Evolutionary conservation across 2,888 invertebrate species (phyloP).

Genomic region (Harpalus rubripes): DNA sequence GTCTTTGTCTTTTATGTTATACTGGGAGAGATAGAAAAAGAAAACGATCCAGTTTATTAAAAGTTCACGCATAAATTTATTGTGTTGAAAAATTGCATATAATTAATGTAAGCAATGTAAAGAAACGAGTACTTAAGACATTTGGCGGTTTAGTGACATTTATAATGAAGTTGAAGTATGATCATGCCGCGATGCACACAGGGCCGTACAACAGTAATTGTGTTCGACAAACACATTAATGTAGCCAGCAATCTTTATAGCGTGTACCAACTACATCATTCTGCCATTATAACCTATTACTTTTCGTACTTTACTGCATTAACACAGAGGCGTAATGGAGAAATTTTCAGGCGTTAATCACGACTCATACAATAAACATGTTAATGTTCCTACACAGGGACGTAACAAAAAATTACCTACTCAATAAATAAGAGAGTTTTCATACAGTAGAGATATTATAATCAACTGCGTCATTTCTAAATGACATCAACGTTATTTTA

Average conservation of each 20-base stretch:
- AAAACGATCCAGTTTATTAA: too few relatives aligned
- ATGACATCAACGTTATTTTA: too few relatives aligned
- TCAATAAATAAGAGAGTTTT: neutral
- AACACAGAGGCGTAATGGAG: conserved; percentile 14
- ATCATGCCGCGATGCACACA: conserved; percentile 28
- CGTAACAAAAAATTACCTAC: neutral
- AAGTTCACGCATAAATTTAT: too few relatives aligned
- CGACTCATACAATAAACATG: neutral
- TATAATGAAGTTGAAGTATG: conserved; percentile 42
- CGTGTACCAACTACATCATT: conserved; percentile 38
- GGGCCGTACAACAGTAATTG: conserved; percentile 37
- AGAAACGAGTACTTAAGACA: conserved; percentile 25
- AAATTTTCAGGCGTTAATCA: neutral
- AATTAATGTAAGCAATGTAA: neutral
- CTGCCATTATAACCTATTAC: conserved; percentile 27
- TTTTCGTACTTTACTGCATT: conserved; percentile 14
- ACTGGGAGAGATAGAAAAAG: too few relatives aligned
- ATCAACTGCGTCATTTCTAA: too few relatives aligned
- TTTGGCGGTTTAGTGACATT: conserved; percentile 47
- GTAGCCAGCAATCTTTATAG: conserved; percentile 30
- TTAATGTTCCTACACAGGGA: neutral
- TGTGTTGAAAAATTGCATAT: neutral
- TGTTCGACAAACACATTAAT: conserved; percentile 47
- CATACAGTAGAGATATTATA: too few relatives aligned
- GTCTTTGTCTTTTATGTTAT: too few relatives aligned